phyloP scores from a whole-genome alignment of 2,797 vertebrate genomes.

The Oreortyx pictus region DNA sequence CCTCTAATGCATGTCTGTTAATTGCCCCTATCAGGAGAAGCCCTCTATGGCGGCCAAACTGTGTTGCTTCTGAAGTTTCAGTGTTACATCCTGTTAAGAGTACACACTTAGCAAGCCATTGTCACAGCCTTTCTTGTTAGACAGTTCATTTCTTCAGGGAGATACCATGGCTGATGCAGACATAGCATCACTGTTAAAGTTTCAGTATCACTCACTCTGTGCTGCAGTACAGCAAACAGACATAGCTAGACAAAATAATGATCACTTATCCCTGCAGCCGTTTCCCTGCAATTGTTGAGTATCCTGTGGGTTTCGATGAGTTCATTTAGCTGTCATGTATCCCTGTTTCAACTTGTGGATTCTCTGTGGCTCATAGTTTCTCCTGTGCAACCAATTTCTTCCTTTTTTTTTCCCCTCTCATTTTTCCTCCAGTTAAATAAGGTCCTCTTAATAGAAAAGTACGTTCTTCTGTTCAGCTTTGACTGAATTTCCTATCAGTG shows the following conservation, averaged over 20 bases:
- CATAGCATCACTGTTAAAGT: neutral
- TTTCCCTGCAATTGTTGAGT: neutral
- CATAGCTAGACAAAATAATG: neutral
- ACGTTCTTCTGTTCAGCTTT: neutral
- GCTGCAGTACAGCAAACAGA: neutral
- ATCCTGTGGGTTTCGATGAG: neutral
- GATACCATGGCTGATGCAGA: neutral
- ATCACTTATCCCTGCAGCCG: neutral
- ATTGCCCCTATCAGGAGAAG: neutral
- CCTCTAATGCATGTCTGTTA: neutral
- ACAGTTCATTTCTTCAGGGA: neutral
- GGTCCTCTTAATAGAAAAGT: neutral
- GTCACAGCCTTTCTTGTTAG: neutral
- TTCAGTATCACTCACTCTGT: neutral
- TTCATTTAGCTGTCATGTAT: neutral
- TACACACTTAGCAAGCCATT: neutral
- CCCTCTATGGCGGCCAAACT: neutral
- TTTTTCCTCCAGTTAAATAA: neutral
- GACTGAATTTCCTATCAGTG: neutral
- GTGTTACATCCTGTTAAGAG: neutral
- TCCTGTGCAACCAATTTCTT: neutral
- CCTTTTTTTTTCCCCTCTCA: rapidly evolving
- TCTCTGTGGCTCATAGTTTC: neutral
- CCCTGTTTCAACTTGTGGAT: neutral
- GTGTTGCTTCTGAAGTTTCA: rapidly evolving